Conservation (phyloP, 2,797 vertebrate genomes). For the Neopelma chrysocephalum region DNA sequence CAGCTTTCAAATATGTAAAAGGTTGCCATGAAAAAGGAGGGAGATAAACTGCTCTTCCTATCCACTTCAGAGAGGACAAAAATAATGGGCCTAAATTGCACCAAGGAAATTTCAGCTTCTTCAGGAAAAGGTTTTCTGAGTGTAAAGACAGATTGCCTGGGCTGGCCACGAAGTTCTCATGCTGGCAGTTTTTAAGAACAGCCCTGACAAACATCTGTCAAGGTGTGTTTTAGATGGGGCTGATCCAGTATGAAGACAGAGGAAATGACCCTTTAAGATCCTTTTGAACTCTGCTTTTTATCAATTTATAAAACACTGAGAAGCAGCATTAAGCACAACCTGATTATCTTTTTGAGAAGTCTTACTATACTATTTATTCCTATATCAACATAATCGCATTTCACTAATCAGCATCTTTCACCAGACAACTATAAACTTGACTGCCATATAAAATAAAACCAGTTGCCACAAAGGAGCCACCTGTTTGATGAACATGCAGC, state of each 20-base stretch:
- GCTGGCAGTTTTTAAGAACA: not conserved
- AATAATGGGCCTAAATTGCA: constrained; percentile 13
- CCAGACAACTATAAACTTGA: not conserved
- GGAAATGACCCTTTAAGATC: not conserved
- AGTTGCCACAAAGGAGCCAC: not conserved
- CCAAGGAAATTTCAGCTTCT: not conserved
- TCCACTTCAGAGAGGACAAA: not conserved
- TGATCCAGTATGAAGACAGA: not conserved
- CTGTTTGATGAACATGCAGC: not conserved
- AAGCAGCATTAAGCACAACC: not conserved
- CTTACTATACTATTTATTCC: not conserved
- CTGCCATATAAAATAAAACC: not conserved
- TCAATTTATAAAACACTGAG: not conserved
- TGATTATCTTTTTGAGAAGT: not conserved
- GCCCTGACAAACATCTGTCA: not conserved
- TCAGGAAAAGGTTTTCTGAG: not conserved
- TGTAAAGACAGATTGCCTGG: not conserved
- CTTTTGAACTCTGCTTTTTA: not conserved
- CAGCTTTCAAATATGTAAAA: not conserved
- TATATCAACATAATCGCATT: not conserved
- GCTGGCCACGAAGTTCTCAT: not conserved
- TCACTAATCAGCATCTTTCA: not conserved
- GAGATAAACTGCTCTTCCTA: not conserved
- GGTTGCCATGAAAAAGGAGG: not conserved
- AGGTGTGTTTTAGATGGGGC: not conserved